Evolutionary conservation across 2,888 invertebrate species (phyloP).

Genomic region (Pemphredon lugubris): DNA sequence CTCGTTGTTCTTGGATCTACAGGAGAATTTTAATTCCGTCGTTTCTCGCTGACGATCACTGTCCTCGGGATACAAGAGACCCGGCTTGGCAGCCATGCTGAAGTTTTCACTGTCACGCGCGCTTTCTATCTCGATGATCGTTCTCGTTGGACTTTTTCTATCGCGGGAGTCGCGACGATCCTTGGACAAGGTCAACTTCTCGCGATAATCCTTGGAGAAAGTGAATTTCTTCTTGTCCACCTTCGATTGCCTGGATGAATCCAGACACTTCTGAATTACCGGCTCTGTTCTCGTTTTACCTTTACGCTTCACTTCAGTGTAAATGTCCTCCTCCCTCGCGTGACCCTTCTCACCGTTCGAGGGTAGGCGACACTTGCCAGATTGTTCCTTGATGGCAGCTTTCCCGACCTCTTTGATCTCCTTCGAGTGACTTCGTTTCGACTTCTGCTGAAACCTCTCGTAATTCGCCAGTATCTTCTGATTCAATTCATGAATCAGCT

Average conservation of each 20-base stretch:
- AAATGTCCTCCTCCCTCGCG: constrained; percentile 53
- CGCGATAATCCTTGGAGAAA: constrained; percentile 54
- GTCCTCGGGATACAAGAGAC: constrained; percentile 49
- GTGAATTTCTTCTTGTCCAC: constrained; percentile 57
- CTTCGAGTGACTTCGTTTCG: constrained; percentile 63
- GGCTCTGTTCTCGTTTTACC: constrained; percentile 29
- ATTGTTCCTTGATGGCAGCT: constrained; percentile 23
- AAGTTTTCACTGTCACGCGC: constrained; percentile 69
- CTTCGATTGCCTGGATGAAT: constrained; percentile 36
- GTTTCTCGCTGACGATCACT: background rate
- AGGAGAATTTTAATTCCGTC: too few relatives aligned
- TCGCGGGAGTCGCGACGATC: constrained; percentile 20
- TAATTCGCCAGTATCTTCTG: constrained; percentile 77
- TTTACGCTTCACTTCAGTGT: constrained; percentile 63
- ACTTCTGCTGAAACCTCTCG: constrained; percentile 75
- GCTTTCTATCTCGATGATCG: too few relatives aligned
- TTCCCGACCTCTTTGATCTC: constrained; percentile 28
- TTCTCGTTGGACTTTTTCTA: constrained; percentile 20
- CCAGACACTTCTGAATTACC: constrained; percentile 13
- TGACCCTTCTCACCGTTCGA: constrained; percentile 12
- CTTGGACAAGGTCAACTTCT: constrained; percentile 39
- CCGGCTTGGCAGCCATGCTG: constrained; percentile 67
- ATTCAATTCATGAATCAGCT: constrained; percentile 77
- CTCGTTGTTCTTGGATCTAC: constrained; percentile 26
- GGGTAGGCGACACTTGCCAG: background rate